These are phyloP conservation scores for Ecdyonurus torrentis DNA, from an alignment of 2,888 invertebrate species.

Conservation along the genomic window DNA sequence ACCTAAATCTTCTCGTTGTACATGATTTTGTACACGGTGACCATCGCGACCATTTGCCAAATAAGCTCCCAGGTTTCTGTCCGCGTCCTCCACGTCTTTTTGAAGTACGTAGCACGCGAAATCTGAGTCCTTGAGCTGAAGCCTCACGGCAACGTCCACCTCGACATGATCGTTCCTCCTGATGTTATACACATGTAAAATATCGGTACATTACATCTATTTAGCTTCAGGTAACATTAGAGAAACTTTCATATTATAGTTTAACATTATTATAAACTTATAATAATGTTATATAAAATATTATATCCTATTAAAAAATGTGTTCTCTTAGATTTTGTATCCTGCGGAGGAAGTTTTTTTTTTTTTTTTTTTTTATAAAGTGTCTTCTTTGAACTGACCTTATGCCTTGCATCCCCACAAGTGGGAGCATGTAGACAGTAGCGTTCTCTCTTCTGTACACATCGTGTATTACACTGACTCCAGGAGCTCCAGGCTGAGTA, in stretches of 20 bases:
- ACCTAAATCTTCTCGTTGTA: constrained; percentile 60
- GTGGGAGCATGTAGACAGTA: constrained; percentile 13
- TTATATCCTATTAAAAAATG: too few species aligned
- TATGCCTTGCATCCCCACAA: constrained; percentile 21
- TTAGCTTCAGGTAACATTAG: too few species aligned
- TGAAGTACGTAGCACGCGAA: not conserved
- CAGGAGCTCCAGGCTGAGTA: constrained; percentile 15
- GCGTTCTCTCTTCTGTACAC: constrained; percentile 22
- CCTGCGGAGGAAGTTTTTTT: too few species aligned
- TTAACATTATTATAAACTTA: too few species aligned
- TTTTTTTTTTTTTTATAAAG: too few species aligned
- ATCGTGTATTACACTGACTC: constrained; percentile 22
- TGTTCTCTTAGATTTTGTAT: too few species aligned
- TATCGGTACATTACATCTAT: too few species aligned
- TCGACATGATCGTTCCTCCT: not conserved
- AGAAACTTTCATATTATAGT: too few species aligned
- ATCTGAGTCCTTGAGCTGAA: not conserved
- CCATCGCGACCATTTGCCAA: constrained; percentile 72
- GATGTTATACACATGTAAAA: too few species aligned
- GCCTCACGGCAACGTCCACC: not conserved
- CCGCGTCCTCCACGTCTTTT: not conserved
- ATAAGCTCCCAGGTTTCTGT: constrained; percentile 27
- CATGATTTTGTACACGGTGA: constrained; percentile 63
- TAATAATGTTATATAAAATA: too few species aligned
- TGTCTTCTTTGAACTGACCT: constrained; percentile 17